Evolutionary conservation across 2,797 vertebrate genomes (phyloP).

Genomic region (Gymnothorax reevesii): DNA sequence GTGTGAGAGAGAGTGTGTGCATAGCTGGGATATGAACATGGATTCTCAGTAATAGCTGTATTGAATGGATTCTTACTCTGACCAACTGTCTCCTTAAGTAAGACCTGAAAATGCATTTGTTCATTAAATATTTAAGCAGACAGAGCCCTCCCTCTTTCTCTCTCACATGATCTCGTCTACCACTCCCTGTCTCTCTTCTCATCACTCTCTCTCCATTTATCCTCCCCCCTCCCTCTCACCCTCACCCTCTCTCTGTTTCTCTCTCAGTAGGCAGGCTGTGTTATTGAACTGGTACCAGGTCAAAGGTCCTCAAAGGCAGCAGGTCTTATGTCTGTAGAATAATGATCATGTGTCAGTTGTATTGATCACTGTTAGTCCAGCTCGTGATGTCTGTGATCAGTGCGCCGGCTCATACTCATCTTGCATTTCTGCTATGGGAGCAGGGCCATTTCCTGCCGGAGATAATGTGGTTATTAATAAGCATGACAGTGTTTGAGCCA

Average conservation of each 20-base stretch:
- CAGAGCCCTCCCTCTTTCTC: background rate
- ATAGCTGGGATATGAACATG: background rate
- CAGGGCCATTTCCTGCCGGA: background rate
- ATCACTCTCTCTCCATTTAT: background rate
- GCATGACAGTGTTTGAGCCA: background rate
- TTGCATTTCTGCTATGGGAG: background rate
- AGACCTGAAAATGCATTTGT: conserved; percentile 16
- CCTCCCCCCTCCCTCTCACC: background rate
- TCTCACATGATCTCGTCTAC: background rate
- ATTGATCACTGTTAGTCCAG: background rate
- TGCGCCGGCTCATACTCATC: background rate
- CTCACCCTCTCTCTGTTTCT: background rate
- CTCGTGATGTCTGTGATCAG: background rate
- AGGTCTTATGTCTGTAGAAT: background rate
- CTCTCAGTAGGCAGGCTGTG: too few species aligned
- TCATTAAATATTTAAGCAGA: conserved; percentile 35
- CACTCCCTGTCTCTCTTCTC: background rate
- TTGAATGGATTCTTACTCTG: conserved; percentile 24
- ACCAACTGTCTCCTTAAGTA: conserved; percentile 26
- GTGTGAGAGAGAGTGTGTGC: background rate
- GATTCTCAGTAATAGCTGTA: background rate
- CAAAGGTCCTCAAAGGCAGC: background rate
- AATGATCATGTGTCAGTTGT: background rate
- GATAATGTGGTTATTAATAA: background rate
- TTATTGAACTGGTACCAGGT: too few species aligned